A percentile compares a stretch with the other conserved stretches of the same genome.
These are phyloP conservation scores for Serinus canaria DNA, from an alignment of 2,113 vertebrate species.

Conservation along the genomic window DNA sequence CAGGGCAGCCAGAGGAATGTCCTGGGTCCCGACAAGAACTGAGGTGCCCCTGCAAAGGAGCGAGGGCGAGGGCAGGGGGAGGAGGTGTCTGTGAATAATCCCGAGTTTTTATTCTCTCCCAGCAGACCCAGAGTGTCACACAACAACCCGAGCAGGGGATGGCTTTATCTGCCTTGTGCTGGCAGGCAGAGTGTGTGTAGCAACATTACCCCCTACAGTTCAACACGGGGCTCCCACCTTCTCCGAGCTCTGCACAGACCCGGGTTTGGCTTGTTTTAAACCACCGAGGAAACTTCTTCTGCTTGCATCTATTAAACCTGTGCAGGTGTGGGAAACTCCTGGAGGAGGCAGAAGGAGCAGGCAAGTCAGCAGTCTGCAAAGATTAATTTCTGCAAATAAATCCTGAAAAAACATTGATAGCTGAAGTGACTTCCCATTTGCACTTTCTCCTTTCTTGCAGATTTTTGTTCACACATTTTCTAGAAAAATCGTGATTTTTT, in stretches of 20 bases:
- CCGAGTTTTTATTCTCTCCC: background rate
- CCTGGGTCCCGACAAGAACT: background rate
- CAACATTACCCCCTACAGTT: constrained; percentile 70
- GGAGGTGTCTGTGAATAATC: background rate
- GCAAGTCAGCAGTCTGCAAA: background rate
- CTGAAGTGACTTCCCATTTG: background rate
- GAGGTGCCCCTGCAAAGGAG: background rate
- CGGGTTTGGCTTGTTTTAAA: background rate
- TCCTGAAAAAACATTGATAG: background rate
- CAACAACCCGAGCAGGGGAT: background rate
- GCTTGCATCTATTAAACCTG: background rate
- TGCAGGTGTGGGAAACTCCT: background rate
- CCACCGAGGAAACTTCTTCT: background rate
- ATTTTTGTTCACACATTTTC: background rate
- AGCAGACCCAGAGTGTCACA: background rate
- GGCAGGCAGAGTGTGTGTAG: constrained; percentile 6
- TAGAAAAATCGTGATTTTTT: background rate
- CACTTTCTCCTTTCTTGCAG: background rate
- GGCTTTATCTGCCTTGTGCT: constrained; percentile 12
- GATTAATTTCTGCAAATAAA: background rate
- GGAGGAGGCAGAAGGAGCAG: background rate
- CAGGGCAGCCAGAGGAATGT: too few species aligned
- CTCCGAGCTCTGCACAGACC: background rate
- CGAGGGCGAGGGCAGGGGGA: rapidly evolving
- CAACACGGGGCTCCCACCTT: background rate